These are phyloP conservation scores for Thysanoteuthis rhombus DNA, from an alignment of 2,888 invertebrate species.

Conservation along the genomic window DNA sequence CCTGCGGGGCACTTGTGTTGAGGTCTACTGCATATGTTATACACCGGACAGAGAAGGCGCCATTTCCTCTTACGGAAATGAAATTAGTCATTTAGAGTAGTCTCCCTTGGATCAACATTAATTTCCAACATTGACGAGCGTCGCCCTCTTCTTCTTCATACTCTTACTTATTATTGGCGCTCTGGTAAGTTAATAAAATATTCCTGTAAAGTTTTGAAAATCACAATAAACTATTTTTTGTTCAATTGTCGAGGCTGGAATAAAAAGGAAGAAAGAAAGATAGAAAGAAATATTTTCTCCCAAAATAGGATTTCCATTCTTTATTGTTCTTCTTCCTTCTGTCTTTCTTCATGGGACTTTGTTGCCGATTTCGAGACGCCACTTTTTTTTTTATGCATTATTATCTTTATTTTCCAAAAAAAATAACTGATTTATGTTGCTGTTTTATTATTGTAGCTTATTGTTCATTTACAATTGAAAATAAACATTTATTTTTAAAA, in stretches of 20 bases:
- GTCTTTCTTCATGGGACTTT: background rate
- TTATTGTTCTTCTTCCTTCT: slow-evolving; percentile 12
- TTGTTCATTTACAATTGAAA: background rate
- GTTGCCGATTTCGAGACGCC: background rate
- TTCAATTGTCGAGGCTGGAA: background rate
- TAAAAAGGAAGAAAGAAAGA: background rate
- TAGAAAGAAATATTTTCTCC: background rate
- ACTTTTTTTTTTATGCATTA: background rate
- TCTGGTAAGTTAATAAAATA: background rate
- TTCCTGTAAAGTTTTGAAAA: background rate
- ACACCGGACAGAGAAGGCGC: background rate
- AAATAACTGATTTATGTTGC: background rate
- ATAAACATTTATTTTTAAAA: background rate
- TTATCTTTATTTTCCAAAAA: background rate
- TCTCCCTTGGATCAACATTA: background rate
- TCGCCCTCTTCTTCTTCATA: too few relatives aligned
- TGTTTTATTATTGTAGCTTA: background rate
- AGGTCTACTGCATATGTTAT: background rate
- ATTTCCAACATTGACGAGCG: background rate
- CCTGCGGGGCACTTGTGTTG: background rate
- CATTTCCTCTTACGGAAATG: background rate
- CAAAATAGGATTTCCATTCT: background rate
- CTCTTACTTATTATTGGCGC: background rate
- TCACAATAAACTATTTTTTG: background rate
- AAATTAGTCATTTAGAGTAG: slow-evolving; percentile 29